Conservation (phyloP, 2,797 vertebrate species). For the Acrocephalus scirpaceus region DNA sequence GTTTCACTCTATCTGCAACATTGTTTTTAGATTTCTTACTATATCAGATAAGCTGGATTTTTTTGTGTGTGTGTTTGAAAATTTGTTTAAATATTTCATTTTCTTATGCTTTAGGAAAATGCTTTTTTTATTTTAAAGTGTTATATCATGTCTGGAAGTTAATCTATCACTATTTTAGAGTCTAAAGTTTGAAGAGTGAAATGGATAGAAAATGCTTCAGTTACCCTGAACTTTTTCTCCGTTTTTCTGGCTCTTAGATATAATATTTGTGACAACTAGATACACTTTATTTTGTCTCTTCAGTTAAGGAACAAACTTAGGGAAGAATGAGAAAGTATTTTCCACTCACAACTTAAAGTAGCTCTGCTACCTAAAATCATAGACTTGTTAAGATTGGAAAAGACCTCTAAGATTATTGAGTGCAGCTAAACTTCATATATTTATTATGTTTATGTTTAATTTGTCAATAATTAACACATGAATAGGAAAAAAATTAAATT, state of each 20-base stretch:
- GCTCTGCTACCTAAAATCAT: not conserved
- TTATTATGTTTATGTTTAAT: not conserved
- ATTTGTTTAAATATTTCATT: not conserved
- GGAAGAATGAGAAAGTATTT: not conserved
- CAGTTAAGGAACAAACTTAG: not conserved
- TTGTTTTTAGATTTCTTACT: not conserved
- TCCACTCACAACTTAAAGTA: not conserved
- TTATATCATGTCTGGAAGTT: not conserved
- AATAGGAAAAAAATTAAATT: not conserved
- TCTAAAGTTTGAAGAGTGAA: not conserved
- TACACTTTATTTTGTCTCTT: not conserved
- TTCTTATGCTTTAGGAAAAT: not conserved
- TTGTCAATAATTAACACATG: not conserved
- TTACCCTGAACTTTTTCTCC: not conserved
- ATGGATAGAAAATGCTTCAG: not conserved
- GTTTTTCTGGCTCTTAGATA: not conserved
- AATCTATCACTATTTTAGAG: not conserved
- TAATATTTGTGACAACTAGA: not conserved
- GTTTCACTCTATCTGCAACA: not conserved
- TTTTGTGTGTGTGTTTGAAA: not conserved
- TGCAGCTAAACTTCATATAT: not conserved
- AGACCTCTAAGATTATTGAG: not conserved
- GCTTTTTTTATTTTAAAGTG: not conserved
- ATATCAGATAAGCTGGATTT: not conserved
- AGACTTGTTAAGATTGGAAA: not conserved